These are phyloP conservation scores for Phrixothrix hirtus DNA, from an alignment of 2,888 invertebrate species.

Conservation along the genomic window DNA sequence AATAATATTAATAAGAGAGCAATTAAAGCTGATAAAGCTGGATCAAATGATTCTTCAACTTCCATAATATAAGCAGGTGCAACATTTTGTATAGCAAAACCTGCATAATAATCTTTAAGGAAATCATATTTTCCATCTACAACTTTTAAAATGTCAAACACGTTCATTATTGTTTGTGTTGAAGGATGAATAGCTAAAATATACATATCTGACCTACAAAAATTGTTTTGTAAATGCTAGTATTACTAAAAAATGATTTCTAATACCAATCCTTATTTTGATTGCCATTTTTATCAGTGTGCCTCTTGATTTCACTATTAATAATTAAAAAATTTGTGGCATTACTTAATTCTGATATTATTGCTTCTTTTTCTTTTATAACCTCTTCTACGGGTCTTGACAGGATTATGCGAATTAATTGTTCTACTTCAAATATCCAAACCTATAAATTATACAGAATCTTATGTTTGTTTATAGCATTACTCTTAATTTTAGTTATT, in stretches of 20 bases:
- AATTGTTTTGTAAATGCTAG: not conserved
- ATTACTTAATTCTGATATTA: constrained; percentile 72
- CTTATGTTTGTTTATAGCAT: no score
- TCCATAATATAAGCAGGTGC: constrained; percentile 69
- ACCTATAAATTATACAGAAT: constrained; percentile 71
- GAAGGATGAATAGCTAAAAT: constrained; percentile 78
- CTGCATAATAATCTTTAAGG: constrained; percentile 76
- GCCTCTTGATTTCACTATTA: constrained; percentile 76
- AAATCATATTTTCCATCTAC: constrained; percentile 86
- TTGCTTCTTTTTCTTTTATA: constrained; percentile 69
- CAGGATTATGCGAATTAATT: constrained; percentile 81
- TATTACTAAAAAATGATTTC: constrained; percentile 28
- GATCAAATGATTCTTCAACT: constrained; percentile 78
- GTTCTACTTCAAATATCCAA: constrained; percentile 86
- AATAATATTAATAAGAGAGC: constrained; percentile 82
- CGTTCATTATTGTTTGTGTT: constrained; percentile 74
- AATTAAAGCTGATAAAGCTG: constrained; percentile 82
- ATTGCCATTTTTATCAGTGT: constrained; percentile 66
- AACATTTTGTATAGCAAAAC: constrained; percentile 75
- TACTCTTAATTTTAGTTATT: no score
- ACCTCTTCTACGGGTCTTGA: constrained; percentile 81
- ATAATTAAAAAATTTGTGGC: constrained; percentile 80
- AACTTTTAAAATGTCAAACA: constrained; percentile 76
- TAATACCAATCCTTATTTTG: constrained; percentile 70
- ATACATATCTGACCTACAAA: constrained; percentile 81